Evolutionary conservation across 2,113 vertebrate genomes (phyloP).

Genomic region (Catagonus wagneri): DNA sequence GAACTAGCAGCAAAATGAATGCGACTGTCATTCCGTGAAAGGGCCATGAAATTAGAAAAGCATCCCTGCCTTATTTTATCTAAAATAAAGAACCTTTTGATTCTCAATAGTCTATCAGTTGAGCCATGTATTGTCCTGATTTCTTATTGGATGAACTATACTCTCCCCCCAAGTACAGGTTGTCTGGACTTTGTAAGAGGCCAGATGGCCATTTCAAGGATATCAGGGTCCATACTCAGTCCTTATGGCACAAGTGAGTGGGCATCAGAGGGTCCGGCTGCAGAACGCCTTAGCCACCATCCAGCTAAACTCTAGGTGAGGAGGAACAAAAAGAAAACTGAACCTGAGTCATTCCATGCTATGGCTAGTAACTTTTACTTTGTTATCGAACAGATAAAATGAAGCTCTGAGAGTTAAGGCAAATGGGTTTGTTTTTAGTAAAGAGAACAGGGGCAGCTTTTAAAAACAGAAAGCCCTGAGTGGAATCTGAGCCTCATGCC

Average conservation of each 20-base stretch:
- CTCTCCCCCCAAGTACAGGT: neutral
- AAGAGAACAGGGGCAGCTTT: neutral
- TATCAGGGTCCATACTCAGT: neutral
- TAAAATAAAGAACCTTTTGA: neutral
- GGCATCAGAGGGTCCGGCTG: neutral
- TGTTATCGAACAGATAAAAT: neutral
- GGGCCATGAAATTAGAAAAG: neutral
- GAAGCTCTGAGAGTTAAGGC: neutral
- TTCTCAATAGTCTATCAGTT: neutral
- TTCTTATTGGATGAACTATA: neutral
- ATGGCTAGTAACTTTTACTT: neutral
- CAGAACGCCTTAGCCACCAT: neutral
- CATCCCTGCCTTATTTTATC: neutral
- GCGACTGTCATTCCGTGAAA: neutral
- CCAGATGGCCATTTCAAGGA: neutral
- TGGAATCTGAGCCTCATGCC: neutral
- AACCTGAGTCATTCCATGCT: neutral
- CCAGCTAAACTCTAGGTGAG: neutral
- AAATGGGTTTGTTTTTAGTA: neutral
- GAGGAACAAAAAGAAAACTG: neutral
- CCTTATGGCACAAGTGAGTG: neutral
- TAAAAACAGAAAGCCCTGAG: neutral
- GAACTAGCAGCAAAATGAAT: neutral
- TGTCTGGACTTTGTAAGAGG: neutral
- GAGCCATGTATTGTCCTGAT: neutral